These are phyloP conservation scores for Drosophila meridiana DNA, from an alignment of 2,888 invertebrate species.

Conservation along the genomic window DNA sequence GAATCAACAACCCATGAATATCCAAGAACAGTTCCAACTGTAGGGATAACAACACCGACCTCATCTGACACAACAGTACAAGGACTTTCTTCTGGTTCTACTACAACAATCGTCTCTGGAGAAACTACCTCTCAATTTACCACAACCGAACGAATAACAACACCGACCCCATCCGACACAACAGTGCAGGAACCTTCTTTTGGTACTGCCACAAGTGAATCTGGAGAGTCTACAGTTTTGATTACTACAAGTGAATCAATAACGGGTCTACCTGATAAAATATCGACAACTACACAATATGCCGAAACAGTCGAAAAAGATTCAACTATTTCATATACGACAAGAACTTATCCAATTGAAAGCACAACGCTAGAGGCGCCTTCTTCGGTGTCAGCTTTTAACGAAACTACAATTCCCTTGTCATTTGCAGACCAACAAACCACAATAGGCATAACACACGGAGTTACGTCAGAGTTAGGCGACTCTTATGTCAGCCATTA, in stretches of 20 bases:
- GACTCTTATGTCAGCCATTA: neutral
- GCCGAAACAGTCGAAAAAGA: neutral
- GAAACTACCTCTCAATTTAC: neutral
- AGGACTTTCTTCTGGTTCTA: neutral
- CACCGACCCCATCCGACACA: neutral
- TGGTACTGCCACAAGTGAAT: neutral
- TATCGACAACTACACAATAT: neutral
- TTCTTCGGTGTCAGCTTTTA: neutral
- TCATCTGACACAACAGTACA: neutral
- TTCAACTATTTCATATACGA: neutral
- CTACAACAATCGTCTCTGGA: neutral
- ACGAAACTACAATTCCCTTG: neutral
- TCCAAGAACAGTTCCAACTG: neutral
- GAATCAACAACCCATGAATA: neutral
- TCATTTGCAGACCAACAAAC: neutral
- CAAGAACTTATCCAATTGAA: neutral
- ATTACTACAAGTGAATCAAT: neutral
- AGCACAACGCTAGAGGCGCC: neutral
- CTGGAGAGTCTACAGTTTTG: neutral
- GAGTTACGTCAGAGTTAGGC: neutral
- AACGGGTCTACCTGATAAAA: neutral
- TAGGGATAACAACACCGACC: neutral
- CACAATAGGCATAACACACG: neutral
- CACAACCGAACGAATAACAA: neutral
- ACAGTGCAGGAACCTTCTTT: neutral